Conservation (phyloP, 1,140 invertebrate species). For the Ectropis grisescens region DNA sequence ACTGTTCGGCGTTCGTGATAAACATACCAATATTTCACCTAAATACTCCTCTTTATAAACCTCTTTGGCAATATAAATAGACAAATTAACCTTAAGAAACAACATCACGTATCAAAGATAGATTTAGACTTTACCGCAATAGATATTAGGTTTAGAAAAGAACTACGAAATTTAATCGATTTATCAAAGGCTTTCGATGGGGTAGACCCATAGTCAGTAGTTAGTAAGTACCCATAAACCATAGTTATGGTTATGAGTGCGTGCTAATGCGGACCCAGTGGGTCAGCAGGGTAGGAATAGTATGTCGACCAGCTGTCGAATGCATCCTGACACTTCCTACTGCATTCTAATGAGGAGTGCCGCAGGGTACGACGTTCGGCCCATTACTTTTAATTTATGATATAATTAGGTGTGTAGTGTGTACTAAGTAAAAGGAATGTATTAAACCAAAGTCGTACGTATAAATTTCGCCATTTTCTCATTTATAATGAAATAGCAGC, state of each 20-base stretch:
- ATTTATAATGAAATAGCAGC: too few species aligned
- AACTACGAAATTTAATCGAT: too few species aligned
- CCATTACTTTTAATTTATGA: too few species aligned
- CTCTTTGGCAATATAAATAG: constrained; percentile 9
- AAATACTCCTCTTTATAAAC: constrained; percentile 8
- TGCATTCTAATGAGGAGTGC: constrained; percentile 21
- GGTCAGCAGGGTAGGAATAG: constrained; percentile 32
- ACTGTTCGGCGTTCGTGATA: constrained; percentile 12
- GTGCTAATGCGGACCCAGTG: constrained; percentile 31
- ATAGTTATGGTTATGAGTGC: constrained; percentile 19
- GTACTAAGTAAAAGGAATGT: too few species aligned
- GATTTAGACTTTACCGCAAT: constrained; percentile 10
- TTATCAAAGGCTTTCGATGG: constrained; percentile 8
- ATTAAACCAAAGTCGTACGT: too few species aligned
- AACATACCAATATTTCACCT: constrained; percentile 12
- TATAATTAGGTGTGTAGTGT: too few species aligned
- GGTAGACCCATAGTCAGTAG: too few species aligned
- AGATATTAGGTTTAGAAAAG: too few species aligned
- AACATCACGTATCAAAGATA: too few species aligned
- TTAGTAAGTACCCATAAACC: constrained; percentile 15
- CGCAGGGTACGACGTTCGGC: too few species aligned
- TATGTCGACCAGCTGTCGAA: constrained; percentile 7
- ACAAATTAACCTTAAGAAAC: constrained; percentile 13
- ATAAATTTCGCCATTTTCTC: too few species aligned
- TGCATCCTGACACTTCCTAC: constrained; percentile 13